phyloP scores from a whole-genome alignment of 2,888 invertebrate genomes.

The Flabesymbios commensalis region DNA sequence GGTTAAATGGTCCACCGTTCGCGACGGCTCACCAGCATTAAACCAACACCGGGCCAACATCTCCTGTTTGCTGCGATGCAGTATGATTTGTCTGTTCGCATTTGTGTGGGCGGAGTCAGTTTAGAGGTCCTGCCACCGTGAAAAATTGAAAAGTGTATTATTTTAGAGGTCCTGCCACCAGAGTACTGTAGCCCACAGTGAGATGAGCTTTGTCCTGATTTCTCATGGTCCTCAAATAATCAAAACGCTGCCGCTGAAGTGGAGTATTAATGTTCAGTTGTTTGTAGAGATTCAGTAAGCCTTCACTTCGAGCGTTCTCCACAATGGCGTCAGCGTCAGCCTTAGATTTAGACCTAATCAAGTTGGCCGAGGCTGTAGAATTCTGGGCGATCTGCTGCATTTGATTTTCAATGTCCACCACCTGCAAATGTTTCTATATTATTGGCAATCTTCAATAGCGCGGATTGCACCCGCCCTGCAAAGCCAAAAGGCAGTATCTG shows the following conservation, averaged over 20 bases:
- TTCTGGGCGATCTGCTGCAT: slow-evolving; percentile 42
- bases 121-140: no score
- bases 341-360: slow-evolving; percentile 33
- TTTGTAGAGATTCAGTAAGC: slow-evolving; percentile 42
- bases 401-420: slow-evolving; percentile 40
- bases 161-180: slow-evolving; percentile 21
- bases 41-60: no score
- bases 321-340: slow-evolving; percentile 46
- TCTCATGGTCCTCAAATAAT: slow-evolving; percentile 48
- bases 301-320: slow-evolving; percentile 43
- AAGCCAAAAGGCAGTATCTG: no score
- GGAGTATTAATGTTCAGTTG: slow-evolving; percentile 38
- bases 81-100: no score
- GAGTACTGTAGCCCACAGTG: slow-evolving; percentile 49
- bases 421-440: no score
- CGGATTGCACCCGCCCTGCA: no score
- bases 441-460: no score
- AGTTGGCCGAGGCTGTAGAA: slow-evolving; percentile 36
- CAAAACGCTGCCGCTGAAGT: slow-evolving; percentile 45
- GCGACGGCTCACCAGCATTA: no score
- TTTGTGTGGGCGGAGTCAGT: no score
- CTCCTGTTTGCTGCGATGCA: no score
- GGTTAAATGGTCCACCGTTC: no score
- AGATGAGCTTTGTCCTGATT: slow-evolving; percentile 44
- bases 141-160: no score